A percentile compares a stretch with the other conserved stretches of the same genome.
phyloP scores from a whole-genome alignment of 1,140 invertebrate genomes.

The Samia ricini region DNA sequence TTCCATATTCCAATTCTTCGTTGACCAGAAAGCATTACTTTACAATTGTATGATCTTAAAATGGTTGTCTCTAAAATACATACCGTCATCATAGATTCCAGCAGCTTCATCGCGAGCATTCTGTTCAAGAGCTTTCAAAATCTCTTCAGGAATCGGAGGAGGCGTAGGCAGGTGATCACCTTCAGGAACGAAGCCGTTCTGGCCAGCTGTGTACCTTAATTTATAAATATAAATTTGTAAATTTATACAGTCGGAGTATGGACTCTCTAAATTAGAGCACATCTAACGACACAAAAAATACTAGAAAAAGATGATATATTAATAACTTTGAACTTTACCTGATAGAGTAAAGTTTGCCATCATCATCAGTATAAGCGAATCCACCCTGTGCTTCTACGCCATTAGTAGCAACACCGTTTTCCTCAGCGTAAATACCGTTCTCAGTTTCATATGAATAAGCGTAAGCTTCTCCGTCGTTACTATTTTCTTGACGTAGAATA shows the following conservation, averaged over 20 bases:
- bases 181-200: constrained; percentile 86
- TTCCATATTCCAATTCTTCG: too few relatives aligned
- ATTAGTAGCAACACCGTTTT: constrained; percentile 58
- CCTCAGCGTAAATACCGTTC: constrained; percentile 62
- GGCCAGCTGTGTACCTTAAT: constrained; percentile 87
- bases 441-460: constrained; percentile 62
- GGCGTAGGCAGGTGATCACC: constrained; percentile 88
- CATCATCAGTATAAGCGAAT: constrained; percentile 77
- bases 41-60: too few relatives aligned
- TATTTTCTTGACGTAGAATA: constrained; percentile 42
- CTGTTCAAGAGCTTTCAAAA: constrained; percentile 61
- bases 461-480: constrained; percentile 58
- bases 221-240: not conserved
- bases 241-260: not conserved
- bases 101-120: constrained; percentile 67
- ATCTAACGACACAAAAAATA: not conserved
- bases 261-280: not conserved
- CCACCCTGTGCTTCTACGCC: constrained; percentile 60
- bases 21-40: too few relatives aligned
- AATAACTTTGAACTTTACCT: constrained; percentile 35
- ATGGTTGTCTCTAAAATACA: not conserved
- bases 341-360: constrained; percentile 78
- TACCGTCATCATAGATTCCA: constrained; percentile 67
- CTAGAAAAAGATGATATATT: not conserved
- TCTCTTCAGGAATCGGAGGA: constrained; percentile 83